phyloP scores from a whole-genome alignment of 2,797 vertebrate species.

The Taeniopygia guttata region DNA sequence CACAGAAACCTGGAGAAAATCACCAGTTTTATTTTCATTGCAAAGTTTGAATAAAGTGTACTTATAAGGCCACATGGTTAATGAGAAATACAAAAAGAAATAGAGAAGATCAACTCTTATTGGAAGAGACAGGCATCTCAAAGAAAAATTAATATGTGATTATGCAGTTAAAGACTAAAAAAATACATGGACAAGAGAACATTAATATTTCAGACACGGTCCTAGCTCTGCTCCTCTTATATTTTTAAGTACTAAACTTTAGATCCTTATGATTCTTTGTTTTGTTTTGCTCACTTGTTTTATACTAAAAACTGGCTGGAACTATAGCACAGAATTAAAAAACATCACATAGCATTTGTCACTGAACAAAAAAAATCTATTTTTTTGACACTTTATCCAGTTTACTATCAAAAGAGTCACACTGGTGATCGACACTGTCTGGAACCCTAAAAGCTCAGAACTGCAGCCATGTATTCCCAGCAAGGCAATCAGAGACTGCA shows the following conservation, averaged over 20 bases:
- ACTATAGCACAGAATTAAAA: not conserved
- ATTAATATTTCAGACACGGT: not conserved
- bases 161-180: not conserved
- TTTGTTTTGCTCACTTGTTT: not conserved
- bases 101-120: not conserved
- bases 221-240: not conserved
- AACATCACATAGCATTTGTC: not conserved
- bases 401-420: not conserved
- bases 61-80: not conserved
- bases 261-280: not conserved
- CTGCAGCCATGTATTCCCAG: not conserved
- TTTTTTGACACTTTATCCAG: not conserved
- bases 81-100: not conserved
- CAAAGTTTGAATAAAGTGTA: not conserved
- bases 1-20: not conserved
- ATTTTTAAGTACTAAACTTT: not conserved
- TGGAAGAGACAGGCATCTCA: not conserved
- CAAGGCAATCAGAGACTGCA: not conserved
- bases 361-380: not conserved
- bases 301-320: not conserved
- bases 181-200: rapidly evolving
- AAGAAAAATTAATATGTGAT: not conserved
- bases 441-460: not conserved
- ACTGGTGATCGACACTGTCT: not conserved
- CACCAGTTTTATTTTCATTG: not conserved